A percentile compares a stretch with the other conserved stretches of the same genome.
Evolutionary conservation across 2,888 invertebrate genomes (phyloP).

Genomic region (Mythimna loreyi): DNA sequence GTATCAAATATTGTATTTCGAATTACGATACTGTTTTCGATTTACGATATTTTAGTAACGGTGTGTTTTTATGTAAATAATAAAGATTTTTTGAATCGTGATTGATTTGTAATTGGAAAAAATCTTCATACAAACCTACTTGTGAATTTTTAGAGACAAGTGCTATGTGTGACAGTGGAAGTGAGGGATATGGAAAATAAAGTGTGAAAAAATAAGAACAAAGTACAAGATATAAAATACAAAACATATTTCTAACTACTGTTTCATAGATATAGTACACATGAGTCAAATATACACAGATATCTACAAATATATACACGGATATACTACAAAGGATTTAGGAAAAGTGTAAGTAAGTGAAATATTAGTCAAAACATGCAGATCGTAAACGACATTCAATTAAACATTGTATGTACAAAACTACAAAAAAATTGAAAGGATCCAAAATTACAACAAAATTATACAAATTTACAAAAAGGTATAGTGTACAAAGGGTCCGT

Average conservation of each 20-base stretch:
- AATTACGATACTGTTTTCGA: constrained; percentile 10
- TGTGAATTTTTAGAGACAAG: constrained; percentile 29
- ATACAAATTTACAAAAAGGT: constrained; percentile 22
- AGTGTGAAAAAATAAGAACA: background rate
- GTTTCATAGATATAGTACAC: constrained; percentile 12
- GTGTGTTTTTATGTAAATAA: too few relatives aligned
- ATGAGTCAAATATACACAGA: constrained; percentile 35
- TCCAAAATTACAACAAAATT: background rate
- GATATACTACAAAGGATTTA: constrained; percentile 14
- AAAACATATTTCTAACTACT: background rate
- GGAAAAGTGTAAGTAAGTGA: constrained; percentile 24
- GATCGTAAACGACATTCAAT: constrained; percentile 8
- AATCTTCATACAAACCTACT: constrained; percentile 28
- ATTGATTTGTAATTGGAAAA: background rate
- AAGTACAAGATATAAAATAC: constrained; percentile 1
- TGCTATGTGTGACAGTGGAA: constrained; percentile 39
- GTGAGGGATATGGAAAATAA: constrained; percentile 17
- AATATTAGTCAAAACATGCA: constrained; percentile 48
- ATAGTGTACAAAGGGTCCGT: constrained; percentile 27
- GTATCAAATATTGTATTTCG: constrained; percentile 1
- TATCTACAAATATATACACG: constrained; percentile 46
- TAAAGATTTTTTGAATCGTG: too few relatives aligned
- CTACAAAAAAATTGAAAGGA: background rate
- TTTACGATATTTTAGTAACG: background rate
- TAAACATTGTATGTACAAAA: constrained; percentile 23